Percentiles rank a stretch among this genome's conserved stretches.
Conservation (phyloP, 2,888 invertebrate genomes). For the Bombyx huttoni region DNA sequence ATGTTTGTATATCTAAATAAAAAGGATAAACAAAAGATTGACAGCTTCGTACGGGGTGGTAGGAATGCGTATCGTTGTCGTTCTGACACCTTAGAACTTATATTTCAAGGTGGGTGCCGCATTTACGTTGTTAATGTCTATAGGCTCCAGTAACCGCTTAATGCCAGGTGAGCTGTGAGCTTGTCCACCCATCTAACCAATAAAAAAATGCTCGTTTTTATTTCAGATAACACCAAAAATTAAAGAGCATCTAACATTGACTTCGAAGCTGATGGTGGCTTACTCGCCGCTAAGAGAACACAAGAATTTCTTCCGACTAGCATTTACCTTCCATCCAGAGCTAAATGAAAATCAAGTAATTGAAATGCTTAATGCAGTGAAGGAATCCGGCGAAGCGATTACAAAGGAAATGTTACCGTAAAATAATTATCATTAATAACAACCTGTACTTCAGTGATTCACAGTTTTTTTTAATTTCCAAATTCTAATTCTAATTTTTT, state of each 20-base stretch:
- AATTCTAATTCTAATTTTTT: too few relatives aligned
- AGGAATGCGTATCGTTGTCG: too few relatives aligned
- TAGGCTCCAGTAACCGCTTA: too few relatives aligned
- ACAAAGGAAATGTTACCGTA: constrained; percentile 16
- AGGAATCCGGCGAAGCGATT: constrained; percentile 68
- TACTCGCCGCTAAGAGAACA: constrained; percentile 79
- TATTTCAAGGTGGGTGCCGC: too few relatives aligned
- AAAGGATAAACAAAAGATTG: too few relatives aligned
- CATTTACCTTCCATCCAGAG: constrained; percentile 80
- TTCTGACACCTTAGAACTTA: too few relatives aligned
- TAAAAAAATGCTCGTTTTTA: not conserved
- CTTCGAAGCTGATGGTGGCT: constrained; percentile 81
- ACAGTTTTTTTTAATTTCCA: too few relatives aligned
- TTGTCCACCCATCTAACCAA: too few relatives aligned
- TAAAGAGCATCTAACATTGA: constrained; percentile 77
- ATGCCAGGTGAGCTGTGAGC: too few relatives aligned
- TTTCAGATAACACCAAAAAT: constrained; percentile 77
- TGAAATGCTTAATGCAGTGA: constrained; percentile 75
- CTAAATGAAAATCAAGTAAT: constrained; percentile 73
- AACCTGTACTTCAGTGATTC: too few relatives aligned
- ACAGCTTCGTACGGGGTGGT: too few relatives aligned
- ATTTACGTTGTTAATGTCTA: too few relatives aligned
- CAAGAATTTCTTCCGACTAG: constrained; percentile 84
- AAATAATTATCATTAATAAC: not conserved
- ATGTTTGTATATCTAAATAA: not conserved